phyloP scores from a whole-genome alignment of 2,797 vertebrate genomes.

The Melanotaenia boesemani region DNA sequence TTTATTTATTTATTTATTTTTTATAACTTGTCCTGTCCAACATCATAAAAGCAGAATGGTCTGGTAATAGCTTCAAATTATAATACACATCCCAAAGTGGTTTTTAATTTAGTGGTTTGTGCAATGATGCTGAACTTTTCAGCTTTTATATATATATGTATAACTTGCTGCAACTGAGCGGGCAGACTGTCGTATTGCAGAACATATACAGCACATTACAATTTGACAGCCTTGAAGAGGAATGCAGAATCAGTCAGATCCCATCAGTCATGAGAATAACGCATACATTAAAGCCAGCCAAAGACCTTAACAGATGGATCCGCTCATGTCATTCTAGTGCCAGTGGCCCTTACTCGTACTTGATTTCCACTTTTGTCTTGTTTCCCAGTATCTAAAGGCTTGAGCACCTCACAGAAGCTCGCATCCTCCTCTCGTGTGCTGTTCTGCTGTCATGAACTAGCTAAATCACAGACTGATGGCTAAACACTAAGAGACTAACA shows the following conservation, averaged over 20 bases:
- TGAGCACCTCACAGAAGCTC: conserved; percentile 53
- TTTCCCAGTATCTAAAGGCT: conserved; percentile 51
- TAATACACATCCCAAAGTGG: not conserved
- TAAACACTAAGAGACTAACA: not conserved
- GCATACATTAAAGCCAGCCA: conserved; percentile 60
- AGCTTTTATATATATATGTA: not conserved
- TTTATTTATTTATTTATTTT: too few species aligned
- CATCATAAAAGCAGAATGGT: too few species aligned
- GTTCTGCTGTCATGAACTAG: conserved; percentile 54
- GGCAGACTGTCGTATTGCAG: too few species aligned
- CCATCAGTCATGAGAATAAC: conserved; percentile 26
- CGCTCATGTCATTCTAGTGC: conserved; percentile 42
- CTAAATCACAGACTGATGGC: conserved; percentile 38
- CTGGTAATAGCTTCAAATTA: too few species aligned
- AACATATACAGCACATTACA: not conserved
- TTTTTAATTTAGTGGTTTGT: not conserved
- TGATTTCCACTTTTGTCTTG: conserved; percentile 57
- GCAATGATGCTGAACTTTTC: conserved; percentile 5
- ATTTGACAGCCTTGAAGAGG: conserved; percentile 34
- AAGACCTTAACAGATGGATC: conserved; percentile 65
- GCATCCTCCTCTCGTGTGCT: conserved; percentile 56
- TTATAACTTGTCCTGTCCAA: too few species aligned
- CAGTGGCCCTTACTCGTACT: conserved; percentile 46
- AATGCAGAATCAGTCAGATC: conserved; percentile 36
- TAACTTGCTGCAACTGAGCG: not conserved